These are phyloP conservation scores for Pterois miles DNA, from an alignment of 2,797 vertebrate genomes.

Conservation along the genomic window DNA sequence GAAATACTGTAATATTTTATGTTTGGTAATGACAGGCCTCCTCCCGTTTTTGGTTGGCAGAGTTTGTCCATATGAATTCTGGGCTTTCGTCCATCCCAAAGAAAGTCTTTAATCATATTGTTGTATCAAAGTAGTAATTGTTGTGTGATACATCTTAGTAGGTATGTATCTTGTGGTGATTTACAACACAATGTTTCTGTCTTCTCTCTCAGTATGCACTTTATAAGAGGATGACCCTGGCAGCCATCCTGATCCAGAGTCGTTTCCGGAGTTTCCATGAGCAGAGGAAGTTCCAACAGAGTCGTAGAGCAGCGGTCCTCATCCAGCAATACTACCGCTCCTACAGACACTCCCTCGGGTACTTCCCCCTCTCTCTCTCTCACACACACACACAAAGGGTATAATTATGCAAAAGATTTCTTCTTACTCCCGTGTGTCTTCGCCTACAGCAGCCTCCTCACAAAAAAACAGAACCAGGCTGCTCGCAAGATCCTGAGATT, in stretches of 20 bases:
- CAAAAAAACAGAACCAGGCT: slow-evolving; percentile 99
- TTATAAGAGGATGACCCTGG: slow-evolving; percentile 99
- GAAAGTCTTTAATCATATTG: no score
- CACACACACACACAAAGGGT: neutral
- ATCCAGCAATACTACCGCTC: slow-evolving; percentile 99
- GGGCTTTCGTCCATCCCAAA: no score
- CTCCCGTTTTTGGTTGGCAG: no score
- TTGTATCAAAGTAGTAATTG: no score
- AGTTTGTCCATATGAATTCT: no score
- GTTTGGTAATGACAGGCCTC: no score
- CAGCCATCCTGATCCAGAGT: slow-evolving; percentile 99
- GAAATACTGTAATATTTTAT: no score
- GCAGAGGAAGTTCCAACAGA: slow-evolving; percentile 98
- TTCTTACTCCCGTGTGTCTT: slow-evolving; percentile 38
- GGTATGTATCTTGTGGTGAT: no score
- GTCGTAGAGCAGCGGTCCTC: slow-evolving; percentile 95
- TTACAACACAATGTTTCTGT: neutral
- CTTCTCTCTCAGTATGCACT: slow-evolving; percentile 94
- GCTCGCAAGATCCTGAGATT: slow-evolving; percentile 99
- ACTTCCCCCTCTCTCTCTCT: neutral
- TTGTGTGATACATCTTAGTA: no score
- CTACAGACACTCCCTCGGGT: slow-evolving; percentile 93
- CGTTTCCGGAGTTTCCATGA: slow-evolving; percentile 99
- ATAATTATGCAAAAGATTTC: neutral
- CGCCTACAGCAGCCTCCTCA: slow-evolving; percentile 93